Evolutionary conservation across 2,888 invertebrate genomes (phyloP).

Genomic region (Tetramorium bicarinatum): DNA sequence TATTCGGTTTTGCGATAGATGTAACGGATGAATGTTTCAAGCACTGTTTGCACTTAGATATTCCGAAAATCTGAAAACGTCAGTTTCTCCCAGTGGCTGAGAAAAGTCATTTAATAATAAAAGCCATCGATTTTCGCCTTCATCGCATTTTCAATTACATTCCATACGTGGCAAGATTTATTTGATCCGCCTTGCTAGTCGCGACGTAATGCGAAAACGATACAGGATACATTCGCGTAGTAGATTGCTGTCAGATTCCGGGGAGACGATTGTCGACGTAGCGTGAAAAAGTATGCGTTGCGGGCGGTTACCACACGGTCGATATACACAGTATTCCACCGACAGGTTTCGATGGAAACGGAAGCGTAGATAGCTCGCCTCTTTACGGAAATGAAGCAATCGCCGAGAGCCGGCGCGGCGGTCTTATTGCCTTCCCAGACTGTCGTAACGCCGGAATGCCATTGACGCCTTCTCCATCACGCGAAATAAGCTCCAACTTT

Average conservation of each 20-base stretch:
- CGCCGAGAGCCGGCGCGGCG: slow-evolving; percentile 67
- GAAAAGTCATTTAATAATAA: not conserved
- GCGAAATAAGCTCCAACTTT: slow-evolving; percentile 69
- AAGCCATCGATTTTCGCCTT: not conserved
- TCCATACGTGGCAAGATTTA: slow-evolving; percentile 2
- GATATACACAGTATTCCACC: slow-evolving; percentile 45
- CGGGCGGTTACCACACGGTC: slow-evolving; percentile 43
- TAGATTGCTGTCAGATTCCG: slow-evolving; percentile 63
- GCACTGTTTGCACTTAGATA: not conserved
- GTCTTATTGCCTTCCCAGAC: slow-evolving; percentile 71
- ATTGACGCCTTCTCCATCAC: slow-evolving; percentile 74
- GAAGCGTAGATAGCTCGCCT: slow-evolving; percentile 72
- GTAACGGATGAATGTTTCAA: slow-evolving; percentile 1
- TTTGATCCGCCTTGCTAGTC: not conserved
- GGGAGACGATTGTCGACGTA: slow-evolving; percentile 59
- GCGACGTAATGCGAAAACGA: slow-evolving; percentile 24
- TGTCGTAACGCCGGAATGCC: slow-evolving; percentile 69
- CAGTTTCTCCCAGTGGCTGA: not conserved
- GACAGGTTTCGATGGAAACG: slow-evolving; percentile 66
- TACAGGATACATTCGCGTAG: slow-evolving; percentile 32
- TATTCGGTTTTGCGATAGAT: not conserved
- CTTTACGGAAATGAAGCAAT: slow-evolving; percentile 79
- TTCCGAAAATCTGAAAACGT: not conserved
- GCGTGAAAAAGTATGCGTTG: slow-evolving; percentile 49
- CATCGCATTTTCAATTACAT: slow-evolving; percentile 1